These are phyloP conservation scores for Pristionchus fissidentatus DNA, from an alignment of 2,888 invertebrate species.

Conservation along the genomic window DNA sequence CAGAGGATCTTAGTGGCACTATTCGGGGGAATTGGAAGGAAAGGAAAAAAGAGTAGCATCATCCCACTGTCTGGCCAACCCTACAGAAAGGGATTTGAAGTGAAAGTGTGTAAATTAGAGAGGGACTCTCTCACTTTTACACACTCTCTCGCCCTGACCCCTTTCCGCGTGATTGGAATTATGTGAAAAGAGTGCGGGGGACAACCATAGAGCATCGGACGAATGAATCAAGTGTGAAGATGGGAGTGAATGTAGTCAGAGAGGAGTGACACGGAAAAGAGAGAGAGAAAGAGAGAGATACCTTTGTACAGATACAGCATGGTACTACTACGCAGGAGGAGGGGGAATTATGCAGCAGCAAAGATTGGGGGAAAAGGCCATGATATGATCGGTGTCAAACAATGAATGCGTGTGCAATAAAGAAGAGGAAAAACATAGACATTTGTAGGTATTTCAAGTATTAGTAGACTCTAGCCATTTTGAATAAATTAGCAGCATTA, in stretches of 20 bases:
- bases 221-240: conserved; percentile 11
- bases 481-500: conserved; percentile 24
- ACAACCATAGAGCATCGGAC: conserved; percentile 30
- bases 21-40: no score
- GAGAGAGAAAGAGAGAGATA: not conserved
- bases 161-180: no score
- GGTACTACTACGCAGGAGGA: no score
- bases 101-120: no score
- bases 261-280: conserved; percentile 31
- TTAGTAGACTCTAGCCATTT: not conserved
- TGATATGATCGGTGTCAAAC: conserved; percentile 26
- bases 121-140: not conserved
- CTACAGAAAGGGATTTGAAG: no score
- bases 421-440: not conserved
- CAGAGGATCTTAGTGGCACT: no score
- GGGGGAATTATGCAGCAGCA: conserved; percentile 11
- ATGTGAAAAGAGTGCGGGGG: no score
- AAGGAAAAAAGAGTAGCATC: no score
- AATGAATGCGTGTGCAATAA: no score
- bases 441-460: conserved; percentile 24
- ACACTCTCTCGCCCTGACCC: not conserved
- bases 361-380: not conserved
- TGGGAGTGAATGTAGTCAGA: not conserved
- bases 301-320: conserved; percentile 38
- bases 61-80: no score